Conservation (phyloP, 1,140 invertebrate species). For the Xylocopa sonorina region DNA sequence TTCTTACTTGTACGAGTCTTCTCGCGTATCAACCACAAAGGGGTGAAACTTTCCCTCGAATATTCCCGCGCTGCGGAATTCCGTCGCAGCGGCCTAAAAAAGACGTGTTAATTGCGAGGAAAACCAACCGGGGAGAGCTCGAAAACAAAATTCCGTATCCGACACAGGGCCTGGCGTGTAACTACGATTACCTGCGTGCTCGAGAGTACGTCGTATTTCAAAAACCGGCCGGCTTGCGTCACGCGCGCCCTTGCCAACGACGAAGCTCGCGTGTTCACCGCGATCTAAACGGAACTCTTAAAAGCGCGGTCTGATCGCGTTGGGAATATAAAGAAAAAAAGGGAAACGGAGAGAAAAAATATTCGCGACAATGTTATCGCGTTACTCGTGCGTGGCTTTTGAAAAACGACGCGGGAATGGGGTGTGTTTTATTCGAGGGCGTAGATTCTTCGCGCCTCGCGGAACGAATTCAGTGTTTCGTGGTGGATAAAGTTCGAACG, state of each 20-base stretch:
- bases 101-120: not conserved
- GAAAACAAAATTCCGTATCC: not conserved
- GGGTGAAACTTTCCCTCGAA: not conserved
- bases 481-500: no score
- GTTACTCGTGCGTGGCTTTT: not conserved
- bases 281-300: slow-evolving; percentile 44
- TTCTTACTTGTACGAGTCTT: not conserved
- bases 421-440: no score
- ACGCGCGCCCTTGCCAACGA: slow-evolving; percentile 33
- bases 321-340: not conserved
- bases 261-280: slow-evolving; percentile 47
- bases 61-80: not conserved
- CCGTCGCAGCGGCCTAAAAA: not conserved
- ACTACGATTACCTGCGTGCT: slow-evolving; percentile 41
- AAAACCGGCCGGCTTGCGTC: slow-evolving; percentile 41
- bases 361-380: not conserved
- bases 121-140: not conserved
- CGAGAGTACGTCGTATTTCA: slow-evolving; percentile 14
- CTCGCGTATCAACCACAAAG: no score
- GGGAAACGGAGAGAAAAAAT: not conserved
- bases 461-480: no score
- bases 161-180: not conserved
- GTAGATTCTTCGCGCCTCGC: no score
- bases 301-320: slow-evolving; percentile 22
- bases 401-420: no score